phyloP scores from a whole-genome alignment of 2,888 invertebrate species.

The Tetragnatha montana region DNA sequence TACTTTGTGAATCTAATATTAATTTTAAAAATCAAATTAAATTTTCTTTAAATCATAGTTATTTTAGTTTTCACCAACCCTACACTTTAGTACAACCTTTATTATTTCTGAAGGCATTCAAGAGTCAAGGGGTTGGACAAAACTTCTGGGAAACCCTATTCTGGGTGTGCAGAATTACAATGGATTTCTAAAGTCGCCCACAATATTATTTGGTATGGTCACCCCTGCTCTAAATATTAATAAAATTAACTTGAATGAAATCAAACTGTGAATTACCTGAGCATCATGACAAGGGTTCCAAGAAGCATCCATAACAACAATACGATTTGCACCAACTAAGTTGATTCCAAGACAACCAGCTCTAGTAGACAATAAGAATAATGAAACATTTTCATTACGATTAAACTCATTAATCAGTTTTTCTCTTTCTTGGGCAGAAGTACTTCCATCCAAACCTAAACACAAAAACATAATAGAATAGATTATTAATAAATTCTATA shows the following conservation, averaged over 20 bases:
- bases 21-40: no score
- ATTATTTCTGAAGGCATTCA: no score
- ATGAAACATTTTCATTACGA: slow-evolving; percentile 86
- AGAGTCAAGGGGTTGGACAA: no score
- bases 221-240: no score
- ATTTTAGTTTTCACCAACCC: no score
- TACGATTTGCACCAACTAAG: slow-evolving; percentile 96
- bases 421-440: slow-evolving; percentile 94
- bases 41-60: no score
- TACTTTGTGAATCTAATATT: no score
- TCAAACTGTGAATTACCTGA: slow-evolving; percentile 77
- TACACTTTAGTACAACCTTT: no score
- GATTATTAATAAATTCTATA: neutral
- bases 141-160: no score
- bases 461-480: neutral
- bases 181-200: neutral
- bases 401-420: slow-evolving; percentile 98
- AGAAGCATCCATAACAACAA: slow-evolving; percentile 97
- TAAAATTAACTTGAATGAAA: no score
- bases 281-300: slow-evolving; percentile 99
- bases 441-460: slow-evolving; percentile 94
- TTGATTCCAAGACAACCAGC: slow-evolving; percentile 98
- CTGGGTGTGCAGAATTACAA: neutral
- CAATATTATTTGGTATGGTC: no score
- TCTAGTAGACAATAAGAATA: slow-evolving; percentile 96